phyloP scores from a whole-genome alignment of 2,113 vertebrate species.

The Dasyprocta punctata region DNA sequence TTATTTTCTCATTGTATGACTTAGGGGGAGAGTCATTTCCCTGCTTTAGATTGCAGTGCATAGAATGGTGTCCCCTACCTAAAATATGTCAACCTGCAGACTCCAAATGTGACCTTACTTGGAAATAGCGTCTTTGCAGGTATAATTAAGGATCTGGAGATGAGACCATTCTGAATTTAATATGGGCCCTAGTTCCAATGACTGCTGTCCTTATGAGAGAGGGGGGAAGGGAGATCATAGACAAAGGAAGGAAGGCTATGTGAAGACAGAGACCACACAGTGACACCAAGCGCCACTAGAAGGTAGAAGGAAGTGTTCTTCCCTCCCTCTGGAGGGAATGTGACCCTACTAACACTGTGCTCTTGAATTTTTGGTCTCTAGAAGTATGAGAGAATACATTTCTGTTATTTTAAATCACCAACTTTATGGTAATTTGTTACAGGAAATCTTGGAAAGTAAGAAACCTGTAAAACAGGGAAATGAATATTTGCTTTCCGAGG shows the following conservation, averaged over 20 bases:
- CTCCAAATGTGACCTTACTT: background rate
- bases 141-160: background rate
- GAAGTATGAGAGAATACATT: background rate
- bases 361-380: background rate
- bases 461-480: background rate
- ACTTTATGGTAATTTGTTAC: background rate
- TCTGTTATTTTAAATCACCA: background rate
- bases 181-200: background rate
- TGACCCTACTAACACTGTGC: background rate
- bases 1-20: background rate
- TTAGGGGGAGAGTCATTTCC: background rate
- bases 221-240: background rate
- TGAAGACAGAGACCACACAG: background rate
- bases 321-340: background rate
- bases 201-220: background rate
- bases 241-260: background rate
- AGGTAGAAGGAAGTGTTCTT: background rate
- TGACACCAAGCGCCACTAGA: background rate
- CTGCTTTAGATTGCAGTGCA: background rate
- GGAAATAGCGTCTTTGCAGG: constrained; percentile 11
- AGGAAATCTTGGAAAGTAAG: background rate
- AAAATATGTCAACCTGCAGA: background rate
- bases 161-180: background rate
- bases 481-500: background rate
- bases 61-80: background rate